Percentiles rank a stretch among this genome's conserved stretches.
Conservation (phyloP, 2,113 vertebrate species). For the Aldabrachelys gigantea region DNA sequence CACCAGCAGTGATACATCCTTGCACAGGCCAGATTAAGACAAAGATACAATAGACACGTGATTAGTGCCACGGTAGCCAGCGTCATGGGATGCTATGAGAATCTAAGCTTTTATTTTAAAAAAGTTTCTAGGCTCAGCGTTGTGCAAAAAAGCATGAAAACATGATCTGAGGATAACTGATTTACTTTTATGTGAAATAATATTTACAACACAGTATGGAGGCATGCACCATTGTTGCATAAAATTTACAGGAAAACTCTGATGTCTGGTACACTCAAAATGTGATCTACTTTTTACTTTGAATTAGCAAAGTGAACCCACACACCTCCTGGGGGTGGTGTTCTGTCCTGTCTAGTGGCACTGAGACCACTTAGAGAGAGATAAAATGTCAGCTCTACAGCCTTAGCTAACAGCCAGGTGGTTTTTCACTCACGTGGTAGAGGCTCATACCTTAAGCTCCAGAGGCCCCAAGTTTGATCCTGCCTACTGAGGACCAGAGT, state of each 20-base stretch:
- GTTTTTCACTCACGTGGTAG: too few relatives aligned
- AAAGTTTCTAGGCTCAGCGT: too few relatives aligned
- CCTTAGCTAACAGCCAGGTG: too few relatives aligned
- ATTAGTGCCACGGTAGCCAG: background rate
- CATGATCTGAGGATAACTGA: background rate
- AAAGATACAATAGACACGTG: background rate
- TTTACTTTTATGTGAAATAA: background rate
- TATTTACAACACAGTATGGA: rapidly evolving
- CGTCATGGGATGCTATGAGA: background rate
- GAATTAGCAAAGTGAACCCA: background rate
- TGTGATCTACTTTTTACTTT: rapidly evolving
- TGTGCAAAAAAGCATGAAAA: background rate
- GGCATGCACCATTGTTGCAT: rapidly evolving
- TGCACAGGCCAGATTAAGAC: background rate
- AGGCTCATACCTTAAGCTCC: too few relatives aligned
- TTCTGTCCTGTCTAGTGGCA: too few relatives aligned
- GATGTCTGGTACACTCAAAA: rapidly evolving
- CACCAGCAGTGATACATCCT: background rate
- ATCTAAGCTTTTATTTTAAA: background rate
- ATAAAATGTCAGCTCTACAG: too few relatives aligned
- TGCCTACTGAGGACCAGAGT: too few relatives aligned
- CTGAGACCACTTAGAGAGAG: too few relatives aligned
- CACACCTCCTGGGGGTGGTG: too few relatives aligned
- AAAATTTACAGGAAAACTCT: rapidly evolving
- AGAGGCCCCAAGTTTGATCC: too few relatives aligned